Evolutionary conservation across 2,113 vertebrate species (phyloP), one percentile per base, ranked within the genome.

Genomic region (Myotis davidii): DNA sequence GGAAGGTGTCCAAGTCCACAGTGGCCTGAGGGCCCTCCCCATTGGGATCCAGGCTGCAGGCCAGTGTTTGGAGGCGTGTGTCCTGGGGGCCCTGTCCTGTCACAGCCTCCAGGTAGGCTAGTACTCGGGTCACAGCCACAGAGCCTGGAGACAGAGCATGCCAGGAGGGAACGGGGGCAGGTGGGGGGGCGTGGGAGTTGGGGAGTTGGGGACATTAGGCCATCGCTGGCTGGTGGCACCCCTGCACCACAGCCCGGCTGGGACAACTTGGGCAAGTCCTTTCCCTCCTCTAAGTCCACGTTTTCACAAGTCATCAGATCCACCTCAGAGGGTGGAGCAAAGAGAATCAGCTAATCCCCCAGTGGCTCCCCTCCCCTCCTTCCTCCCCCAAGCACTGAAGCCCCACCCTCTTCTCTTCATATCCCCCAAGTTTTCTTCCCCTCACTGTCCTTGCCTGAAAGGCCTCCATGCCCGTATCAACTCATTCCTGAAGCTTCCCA

Each of bases 31-130:
- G 88, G 32, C 97, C 98, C 74, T 92, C 78, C 37, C 97, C 85
- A 2, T 70, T 93, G 83, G 98, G 98, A 84, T 98, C 98, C 79
- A 98, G 88, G 88, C 94, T 98, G 12, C 17, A 92, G 70, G 98
- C 97, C 45, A 98, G 93, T 23, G 94, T 96, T 64, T 90, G 97
- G 70, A 98, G 97, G n/a, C 97, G 97, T 32, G 95, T 70, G 32
- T 98, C 98, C 96, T 98, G 97, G 65, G 96, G 86, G 32, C 88
- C 96, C 59, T 85, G 96, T 27, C 98, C 98, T 4, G 98, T 98
- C 88, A 98, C 97, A 5, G 97, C 96, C 92, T 98, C 97, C 74
- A 98, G 88, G 65, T 98, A 98, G 67, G 97, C 97, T 74, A 98
- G 95, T 25, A 98, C 92, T 0, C 90, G 97, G 72, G 96, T 92